These are phyloP conservation scores for Callipepla squamata DNA, from an alignment of 2,113 vertebrate genomes.

Conservation along the genomic window DNA sequence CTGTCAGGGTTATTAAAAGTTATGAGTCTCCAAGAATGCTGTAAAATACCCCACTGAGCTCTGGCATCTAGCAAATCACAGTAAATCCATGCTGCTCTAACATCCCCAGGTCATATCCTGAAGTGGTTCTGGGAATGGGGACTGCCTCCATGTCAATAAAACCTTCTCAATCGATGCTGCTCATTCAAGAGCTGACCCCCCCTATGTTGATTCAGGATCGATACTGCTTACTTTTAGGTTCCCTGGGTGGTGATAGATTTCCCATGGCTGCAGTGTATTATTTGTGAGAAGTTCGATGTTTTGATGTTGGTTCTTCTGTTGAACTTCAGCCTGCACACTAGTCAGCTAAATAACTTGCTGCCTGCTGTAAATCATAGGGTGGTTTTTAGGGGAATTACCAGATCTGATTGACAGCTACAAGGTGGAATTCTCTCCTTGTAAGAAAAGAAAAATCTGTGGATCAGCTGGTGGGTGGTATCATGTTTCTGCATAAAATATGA, in stretches of 20 bases:
- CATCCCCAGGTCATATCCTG: not conserved
- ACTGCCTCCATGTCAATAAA: not conserved
- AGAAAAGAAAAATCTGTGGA: not conserved
- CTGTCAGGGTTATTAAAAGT: not conserved
- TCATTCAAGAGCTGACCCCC: not conserved
- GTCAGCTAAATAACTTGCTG: accelerated
- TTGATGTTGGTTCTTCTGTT: not conserved
- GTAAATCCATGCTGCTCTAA: not conserved
- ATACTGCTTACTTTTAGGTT: conserved; percentile 20
- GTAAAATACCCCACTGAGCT: not conserved
- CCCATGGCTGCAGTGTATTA: not conserved
- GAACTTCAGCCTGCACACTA: not conserved
- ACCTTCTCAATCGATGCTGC: not conserved
- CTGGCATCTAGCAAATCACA: not conserved
- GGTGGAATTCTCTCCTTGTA: not conserved
- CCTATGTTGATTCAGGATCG: not conserved
- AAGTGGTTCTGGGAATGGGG: not conserved
- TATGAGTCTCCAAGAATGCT: not conserved
- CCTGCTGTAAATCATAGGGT: accelerated
- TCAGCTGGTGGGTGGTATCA: not conserved
- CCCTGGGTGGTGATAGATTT: conserved; percentile 23
- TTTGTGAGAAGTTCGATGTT: not conserved
- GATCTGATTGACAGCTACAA: not conserved
- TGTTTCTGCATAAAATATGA: not conserved
- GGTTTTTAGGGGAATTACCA: not conserved